Percentiles rank a stretch among this genome's conserved stretches.
Conservation (phyloP, 2,113 vertebrate genomes). For the human region DNA sequence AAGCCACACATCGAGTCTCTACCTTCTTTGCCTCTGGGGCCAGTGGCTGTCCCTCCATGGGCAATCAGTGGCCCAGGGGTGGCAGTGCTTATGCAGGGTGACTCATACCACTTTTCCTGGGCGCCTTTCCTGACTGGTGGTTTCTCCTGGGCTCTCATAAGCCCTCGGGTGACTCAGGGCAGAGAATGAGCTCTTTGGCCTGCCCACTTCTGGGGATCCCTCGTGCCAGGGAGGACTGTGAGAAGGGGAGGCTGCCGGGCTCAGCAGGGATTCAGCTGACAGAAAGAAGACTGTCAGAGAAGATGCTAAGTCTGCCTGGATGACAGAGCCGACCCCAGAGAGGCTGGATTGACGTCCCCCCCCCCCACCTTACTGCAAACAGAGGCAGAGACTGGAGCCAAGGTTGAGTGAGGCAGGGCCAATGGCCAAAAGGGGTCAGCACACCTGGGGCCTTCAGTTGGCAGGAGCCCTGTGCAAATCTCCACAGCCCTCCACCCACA, state of each 20-base stretch:
- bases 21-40: slow-evolving; percentile 33
- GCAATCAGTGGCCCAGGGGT: rapidly evolving
- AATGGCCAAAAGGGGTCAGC: background rate
- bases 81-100: rapidly evolving
- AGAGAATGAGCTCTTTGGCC: background rate
- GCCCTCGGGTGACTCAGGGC: background rate
- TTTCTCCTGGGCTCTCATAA: background rate
- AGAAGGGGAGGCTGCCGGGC: background rate
- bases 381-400: background rate
- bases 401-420: background rate
- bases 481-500: background rate
- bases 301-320: background rate
- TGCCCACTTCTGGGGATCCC: background rate
- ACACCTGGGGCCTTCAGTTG: background rate
- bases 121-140: too few relatives aligned
- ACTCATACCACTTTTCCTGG: background rate
- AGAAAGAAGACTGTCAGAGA: background rate
- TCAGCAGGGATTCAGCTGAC: background rate
- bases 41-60: background rate
- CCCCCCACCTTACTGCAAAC: rapidly evolving
- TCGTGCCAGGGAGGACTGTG: background rate
- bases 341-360: rapidly evolving
- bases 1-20: background rate
- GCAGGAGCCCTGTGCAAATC: background rate
- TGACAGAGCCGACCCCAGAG: background rate